phyloP scores from a whole-genome alignment of 2,113 vertebrate genomes.

The Anthoscopus minutus region DNA sequence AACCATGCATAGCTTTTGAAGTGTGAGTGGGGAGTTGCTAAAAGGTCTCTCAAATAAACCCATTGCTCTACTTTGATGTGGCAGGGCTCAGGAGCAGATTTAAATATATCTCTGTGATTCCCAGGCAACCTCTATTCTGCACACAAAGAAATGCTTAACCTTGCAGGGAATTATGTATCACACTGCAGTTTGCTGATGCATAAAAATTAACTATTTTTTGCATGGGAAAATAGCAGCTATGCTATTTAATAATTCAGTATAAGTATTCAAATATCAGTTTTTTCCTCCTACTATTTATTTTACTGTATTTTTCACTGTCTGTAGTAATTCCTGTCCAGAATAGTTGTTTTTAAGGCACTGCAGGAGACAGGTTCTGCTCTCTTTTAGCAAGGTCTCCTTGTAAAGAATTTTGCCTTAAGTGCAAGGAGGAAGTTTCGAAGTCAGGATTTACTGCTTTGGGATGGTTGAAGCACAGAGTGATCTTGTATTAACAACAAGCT shows the following conservation, averaged over 20 bases:
- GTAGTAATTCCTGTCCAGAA: not conserved
- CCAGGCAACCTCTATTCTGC: not conserved
- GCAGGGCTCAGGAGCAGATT: not conserved
- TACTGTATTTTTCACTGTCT: not conserved
- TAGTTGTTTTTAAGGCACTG: not conserved
- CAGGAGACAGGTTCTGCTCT: not conserved
- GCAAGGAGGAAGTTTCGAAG: not conserved
- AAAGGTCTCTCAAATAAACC: not conserved
- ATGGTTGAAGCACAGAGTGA: not conserved
- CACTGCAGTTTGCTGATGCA: not conserved
- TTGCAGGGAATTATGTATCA: not conserved
- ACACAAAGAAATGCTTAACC: not conserved
- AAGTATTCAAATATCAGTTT: not conserved
- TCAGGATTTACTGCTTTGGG: not conserved
- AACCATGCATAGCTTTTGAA: not conserved
- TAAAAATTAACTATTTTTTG: not conserved
- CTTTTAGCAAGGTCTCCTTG: not conserved
- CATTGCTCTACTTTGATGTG: not conserved
- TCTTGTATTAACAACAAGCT: not conserved
- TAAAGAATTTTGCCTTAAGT: not conserved
- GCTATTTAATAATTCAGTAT: not conserved
- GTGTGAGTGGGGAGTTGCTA: not conserved
- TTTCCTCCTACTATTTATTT: not conserved
- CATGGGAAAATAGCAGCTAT: not conserved
- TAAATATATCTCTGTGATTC: not conserved